Conservation (phyloP, 2,888 invertebrate species). For the Erebia ligea region DNA sequence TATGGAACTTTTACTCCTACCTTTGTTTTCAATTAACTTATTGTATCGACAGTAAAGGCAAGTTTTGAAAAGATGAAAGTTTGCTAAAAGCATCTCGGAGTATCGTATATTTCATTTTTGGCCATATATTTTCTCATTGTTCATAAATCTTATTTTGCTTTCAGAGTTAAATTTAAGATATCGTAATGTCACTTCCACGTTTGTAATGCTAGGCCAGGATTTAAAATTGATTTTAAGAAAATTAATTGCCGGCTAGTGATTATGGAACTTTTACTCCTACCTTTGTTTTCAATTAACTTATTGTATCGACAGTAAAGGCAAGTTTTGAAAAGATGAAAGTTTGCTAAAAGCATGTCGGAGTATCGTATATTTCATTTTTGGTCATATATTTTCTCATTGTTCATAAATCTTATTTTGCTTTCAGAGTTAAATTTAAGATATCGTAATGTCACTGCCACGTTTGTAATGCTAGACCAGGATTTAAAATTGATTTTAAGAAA, state of each 20-base stretch:
- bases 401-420: not conserved
- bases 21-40: not conserved
- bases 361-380: not conserved
- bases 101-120: not conserved
- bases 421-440: not conserved
- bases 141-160: not conserved
- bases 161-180: not conserved
- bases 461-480: not conserved
- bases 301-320: not conserved
- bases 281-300: not conserved
- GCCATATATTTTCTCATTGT: not conserved
- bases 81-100: constrained; percentile 31
- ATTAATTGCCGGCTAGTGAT: not conserved
- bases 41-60: not conserved
- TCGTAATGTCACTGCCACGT: not conserved
- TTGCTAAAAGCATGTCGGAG: constrained; percentile 31
- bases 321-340: constrained; percentile 31
- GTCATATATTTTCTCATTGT: not conserved
- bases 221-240: constrained; percentile 3
- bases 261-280: not conserved
- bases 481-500: constrained; percentile 3
- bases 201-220: not conserved
- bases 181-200: not conserved
- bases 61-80: constrained; percentile 31
- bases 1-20: not conserved